Evolutionary conservation across 35 echinoderm and acorn worm species (phyloP), one percentile per base, ranked within the genome.

Genomic region (Heliocidaris tuberculata): DNA sequence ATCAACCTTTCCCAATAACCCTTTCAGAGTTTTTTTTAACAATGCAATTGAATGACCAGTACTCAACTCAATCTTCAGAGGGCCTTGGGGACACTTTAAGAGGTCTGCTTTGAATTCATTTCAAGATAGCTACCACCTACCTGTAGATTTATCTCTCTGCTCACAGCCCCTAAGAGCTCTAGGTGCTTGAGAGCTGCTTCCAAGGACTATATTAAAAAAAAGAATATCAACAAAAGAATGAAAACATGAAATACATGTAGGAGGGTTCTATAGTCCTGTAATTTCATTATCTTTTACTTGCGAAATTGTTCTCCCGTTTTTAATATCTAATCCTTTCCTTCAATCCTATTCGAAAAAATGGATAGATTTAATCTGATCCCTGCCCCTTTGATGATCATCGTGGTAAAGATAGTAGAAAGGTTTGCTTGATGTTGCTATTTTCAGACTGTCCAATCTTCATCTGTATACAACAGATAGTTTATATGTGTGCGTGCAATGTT

Each of bases 81-180:
- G n/a, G n/a, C n/a, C n/a, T n/a, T n/a, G n/a, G n/a, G 70, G 4
- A 19, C 70, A 85, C n/a, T n/a, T 29, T 85, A 16, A 85, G 70
- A 85, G 70, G 70, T 85, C 70, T 85, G 70, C 2, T 85, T 85
- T 19, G 15, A 19, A 29, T 85, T 15, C 15, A 2, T 85, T 15
- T 15, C 70, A 1, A 19, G 70, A 1, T 29, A 85, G 0, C n/a
- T 15, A 6, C 65, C 24, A 2, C 16, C 88, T 95, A 97, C 96
- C 95, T 96, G 88, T 60, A 92, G 47, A 30, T 95, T 65, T 48
- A 93, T 91, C 85, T 90, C 92, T 90, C 93, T 94, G 48, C 94
- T 93, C 7, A 99, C 71, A 13, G 98, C 98, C 88, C 96, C 96
- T n/a, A 99, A 90, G 54, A 99, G 87, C 56, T 97, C 59, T 27